Base-by-base conservation (phyloP, 2,888 invertebrate genomes). In the Deladenus siricidicola region DNA sequence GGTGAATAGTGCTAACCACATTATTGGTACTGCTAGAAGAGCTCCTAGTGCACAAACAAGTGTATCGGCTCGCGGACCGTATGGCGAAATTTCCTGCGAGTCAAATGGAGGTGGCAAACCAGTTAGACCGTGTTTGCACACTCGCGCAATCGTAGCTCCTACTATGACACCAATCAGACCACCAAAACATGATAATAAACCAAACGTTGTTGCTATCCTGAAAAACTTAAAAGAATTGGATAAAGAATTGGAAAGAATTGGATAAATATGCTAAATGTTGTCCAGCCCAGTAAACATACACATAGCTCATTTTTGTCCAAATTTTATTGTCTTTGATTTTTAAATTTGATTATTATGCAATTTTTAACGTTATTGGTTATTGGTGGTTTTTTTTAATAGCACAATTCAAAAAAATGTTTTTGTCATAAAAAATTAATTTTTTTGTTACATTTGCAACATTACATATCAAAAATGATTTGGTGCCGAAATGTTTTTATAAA, bases 11-110 rank as follows among this genome's bases (percentile, higher is more conserved):
- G 50, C 57, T 4, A 57, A 19, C 57, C 57, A 57, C 50, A 57
- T 34, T n/a, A 39, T 26, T 10, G 96, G 96, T 44, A 89, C 85
- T 68, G 90, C 90, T 57, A 85, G 76, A 47, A 94, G 82, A 62
- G 96, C 84, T 56, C 93, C 96, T 75, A 85, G 82, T 24, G 88
- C 94, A 84, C 98, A 98, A 68, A 98, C 86, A 57, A 53, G 80
- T 79, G 62, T 84, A 83, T 81, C 85, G 1, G 78, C 72, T 39
- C 73, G 62, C 3, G 57, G 23, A 57, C 29, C 48, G 4, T 39
- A 29, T 4, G 21, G 23, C 14, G 39, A 10, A 34, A 34, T 34
- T 10, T 14, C 14, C 8, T 34, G 14, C 8, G 39, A 6, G 6
- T 34, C 8, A 34, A 34, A 34, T 34, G 39, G 39, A 10, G 39